Evolutionary conservation across 2,113 vertebrate species (phyloP), one percentile per base, ranked within the genome.

Genomic region (Anas platyrhynchos): DNA sequence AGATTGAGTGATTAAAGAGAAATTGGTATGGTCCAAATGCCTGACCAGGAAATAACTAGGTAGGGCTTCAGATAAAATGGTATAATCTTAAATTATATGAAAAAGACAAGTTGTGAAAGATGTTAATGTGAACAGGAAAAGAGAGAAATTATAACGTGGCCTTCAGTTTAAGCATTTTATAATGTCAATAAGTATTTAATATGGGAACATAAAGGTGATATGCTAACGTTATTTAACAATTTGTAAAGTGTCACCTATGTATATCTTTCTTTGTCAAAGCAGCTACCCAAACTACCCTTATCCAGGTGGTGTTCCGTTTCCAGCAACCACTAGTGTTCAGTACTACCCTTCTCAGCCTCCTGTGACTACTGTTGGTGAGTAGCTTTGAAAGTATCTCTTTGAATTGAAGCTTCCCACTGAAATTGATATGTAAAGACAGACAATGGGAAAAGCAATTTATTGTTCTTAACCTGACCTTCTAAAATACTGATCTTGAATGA

Each of bases 341-440:
- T 98, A 98, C 91, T 99, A 99, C 93, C 98, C 98, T 74, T 97
- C 98, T 52, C 99, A 99, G 94, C 98, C 98, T 94, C 98, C 99
- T 69, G 99, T 98, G 88, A 98, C 99, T 78, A 98, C 98, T 94
- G 98, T 99, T 46, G 99, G 99, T 99, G 97, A 98, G 99, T 98
- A 97, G 63, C 65, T 88, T 88, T 88, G 34, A 79, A 86, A 76
- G 18, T 16, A 41, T 52, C 43, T 59, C 29, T 79, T 29, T 76
- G 16, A 73, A 90, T 22, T 43, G 29, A 87, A 58, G 13, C 61
- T 79, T 73, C 34, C 34, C 43, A 44, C 4, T 62, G 0, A 17
- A 56, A 46, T 31, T 88, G 41, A n/a, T 46, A 8, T 0, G 0
- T 72, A 72, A 71, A 54, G 25, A 76, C 62, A 44, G 15, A 29